These are phyloP conservation scores for Oreochromis niloticus DNA, from an alignment of 2,113 vertebrate genomes.

Conservation along the genomic window DNA sequence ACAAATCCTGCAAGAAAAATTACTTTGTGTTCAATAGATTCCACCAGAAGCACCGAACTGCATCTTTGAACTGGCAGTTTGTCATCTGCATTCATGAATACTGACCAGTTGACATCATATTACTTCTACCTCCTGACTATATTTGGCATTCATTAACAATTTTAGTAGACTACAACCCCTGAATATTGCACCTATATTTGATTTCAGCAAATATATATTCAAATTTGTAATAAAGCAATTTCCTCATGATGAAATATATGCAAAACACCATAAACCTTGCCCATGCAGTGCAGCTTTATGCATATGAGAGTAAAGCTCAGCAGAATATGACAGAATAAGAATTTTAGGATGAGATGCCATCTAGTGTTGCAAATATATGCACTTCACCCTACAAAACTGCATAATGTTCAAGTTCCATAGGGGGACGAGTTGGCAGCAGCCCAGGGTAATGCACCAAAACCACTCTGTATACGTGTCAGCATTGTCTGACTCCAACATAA, in stretches of 20 bases:
- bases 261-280: background rate
- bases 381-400: background rate
- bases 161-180: background rate
- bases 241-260: background rate
- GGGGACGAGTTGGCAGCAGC: constrained; percentile 30
- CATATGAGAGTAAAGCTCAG: background rate
- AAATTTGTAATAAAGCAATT: background rate
- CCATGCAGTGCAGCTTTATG: background rate
- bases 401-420: background rate
- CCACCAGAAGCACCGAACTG: background rate
- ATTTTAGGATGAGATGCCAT: constrained; percentile 10
- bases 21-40: background rate
- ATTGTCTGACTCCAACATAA: background rate
- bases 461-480: background rate
- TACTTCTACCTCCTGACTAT: background rate
- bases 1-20: background rate
- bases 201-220: background rate
- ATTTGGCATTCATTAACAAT: background rate
- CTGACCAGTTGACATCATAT: background rate
- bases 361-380: constrained; percentile 33
- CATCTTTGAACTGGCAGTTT: background rate
- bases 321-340: background rate
- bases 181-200: background rate
- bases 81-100: background rate
- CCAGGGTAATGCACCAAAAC: constrained; percentile 57